These are phyloP conservation scores for Polyodon spathula DNA, from an alignment of 2,113 vertebrate species.

Conservation along the genomic window DNA sequence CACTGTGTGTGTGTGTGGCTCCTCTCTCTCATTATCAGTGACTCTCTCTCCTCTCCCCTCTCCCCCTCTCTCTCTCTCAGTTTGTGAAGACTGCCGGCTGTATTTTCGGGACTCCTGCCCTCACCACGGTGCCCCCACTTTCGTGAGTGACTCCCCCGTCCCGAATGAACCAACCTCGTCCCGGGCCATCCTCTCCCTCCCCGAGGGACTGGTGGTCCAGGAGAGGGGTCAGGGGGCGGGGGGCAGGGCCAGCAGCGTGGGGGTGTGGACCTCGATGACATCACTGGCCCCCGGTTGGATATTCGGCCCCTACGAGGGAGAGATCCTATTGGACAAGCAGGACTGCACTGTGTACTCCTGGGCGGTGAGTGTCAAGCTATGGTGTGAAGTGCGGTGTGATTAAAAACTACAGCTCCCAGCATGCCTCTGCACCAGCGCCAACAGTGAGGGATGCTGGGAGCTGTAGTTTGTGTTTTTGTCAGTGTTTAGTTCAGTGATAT, in stretches of 20 bases:
- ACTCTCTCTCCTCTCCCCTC: background rate
- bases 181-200: slow-evolving; percentile 28
- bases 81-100: slow-evolving; percentile 32
- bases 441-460: too few relatives aligned
- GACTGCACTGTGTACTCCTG: slow-evolving; percentile 50
- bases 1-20: background rate
- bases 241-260: slow-evolving; percentile 16
- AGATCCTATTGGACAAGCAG: slow-evolving; percentile 35
- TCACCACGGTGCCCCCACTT: slow-evolving; percentile 26
- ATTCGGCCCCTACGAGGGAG: slow-evolving; percentile 56
- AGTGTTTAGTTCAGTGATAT: too few relatives aligned
- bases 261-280: slow-evolving; percentile 37
- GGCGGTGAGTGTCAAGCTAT: slow-evolving; percentile 42
- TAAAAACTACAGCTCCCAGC: too few relatives aligned
- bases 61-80: slow-evolving; percentile 13
- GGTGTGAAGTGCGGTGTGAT: too few relatives aligned
- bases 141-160: slow-evolving; percentile 24
- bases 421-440: too few relatives aligned
- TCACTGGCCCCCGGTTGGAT: slow-evolving; percentile 45
- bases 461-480: too few relatives aligned
- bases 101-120: slow-evolving; percentile 33
- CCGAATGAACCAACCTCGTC: slow-evolving; percentile 22
- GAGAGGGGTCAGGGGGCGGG: slow-evolving; percentile 12
- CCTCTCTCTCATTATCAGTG: background rate
- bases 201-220: slow-evolving; percentile 31